phyloP scores from a whole-genome alignment of 2,113 vertebrate species.

The Pelmatolapia mariae region DNA sequence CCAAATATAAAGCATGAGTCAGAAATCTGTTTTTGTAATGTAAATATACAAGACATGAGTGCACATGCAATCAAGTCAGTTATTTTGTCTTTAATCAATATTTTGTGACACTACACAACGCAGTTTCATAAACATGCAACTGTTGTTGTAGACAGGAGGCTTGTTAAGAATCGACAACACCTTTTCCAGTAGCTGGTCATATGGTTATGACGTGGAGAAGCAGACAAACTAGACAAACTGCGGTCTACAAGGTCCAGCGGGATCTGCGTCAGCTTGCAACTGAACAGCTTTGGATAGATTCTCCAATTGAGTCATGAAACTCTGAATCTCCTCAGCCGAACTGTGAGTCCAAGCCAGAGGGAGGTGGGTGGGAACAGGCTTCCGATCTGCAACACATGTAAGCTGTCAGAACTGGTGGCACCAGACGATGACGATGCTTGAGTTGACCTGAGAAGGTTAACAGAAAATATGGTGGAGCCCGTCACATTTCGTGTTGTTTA shows the following conservation, averaged over 20 bases:
- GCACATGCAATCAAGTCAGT: background rate
- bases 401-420: background rate
- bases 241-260: background rate
- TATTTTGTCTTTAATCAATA: background rate
- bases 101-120: background rate
- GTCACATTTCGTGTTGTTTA: background rate
- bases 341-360: constrained; percentile 70
- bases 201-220: background rate
- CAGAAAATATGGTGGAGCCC: background rate
- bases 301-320: constrained; percentile 61
- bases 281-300: constrained; percentile 36
- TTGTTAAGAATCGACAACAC: background rate
- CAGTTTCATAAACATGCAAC: background rate
- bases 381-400: constrained; percentile 59
- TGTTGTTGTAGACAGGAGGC: background rate
- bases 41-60: background rate
- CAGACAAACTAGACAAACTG: background rate
- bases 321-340: constrained; percentile 43
- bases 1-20: background rate
- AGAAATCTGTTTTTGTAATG: background rate
- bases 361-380: constrained; percentile 55
- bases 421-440: background rate
- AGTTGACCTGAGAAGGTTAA: background rate
- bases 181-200: background rate
- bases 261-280: background rate